These are phyloP conservation scores for Heliornis fulica DNA, from an alignment of 2,113 vertebrate genomes.

Conservation along the genomic window DNA sequence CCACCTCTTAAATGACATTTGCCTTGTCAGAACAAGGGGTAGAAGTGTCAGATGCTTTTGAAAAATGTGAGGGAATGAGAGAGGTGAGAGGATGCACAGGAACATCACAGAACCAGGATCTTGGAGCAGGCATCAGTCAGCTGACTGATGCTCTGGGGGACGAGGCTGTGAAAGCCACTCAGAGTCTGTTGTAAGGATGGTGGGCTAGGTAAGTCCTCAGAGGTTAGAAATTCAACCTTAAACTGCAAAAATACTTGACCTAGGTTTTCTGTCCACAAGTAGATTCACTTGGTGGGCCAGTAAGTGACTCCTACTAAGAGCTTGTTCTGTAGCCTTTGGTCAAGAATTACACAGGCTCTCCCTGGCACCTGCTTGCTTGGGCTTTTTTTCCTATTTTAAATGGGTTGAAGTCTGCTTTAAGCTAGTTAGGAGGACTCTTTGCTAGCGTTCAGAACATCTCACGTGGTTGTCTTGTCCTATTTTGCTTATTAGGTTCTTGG, in stretches of 20 bases:
- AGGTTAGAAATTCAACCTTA: neutral
- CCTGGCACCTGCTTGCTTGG: neutral
- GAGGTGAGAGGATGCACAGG: neutral
- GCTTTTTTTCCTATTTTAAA: neutral
- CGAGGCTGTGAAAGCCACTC: neutral
- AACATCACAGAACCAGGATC: neutral
- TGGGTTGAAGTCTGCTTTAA: neutral
- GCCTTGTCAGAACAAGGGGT: neutral
- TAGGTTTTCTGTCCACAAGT: neutral
- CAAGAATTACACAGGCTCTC: neutral
- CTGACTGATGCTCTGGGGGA: neutral
- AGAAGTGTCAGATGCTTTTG: neutral
- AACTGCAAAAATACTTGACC: neutral
- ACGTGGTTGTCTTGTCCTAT: neutral
- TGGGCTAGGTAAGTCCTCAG: neutral
- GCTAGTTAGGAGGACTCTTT: neutral
- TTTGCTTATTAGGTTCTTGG: neutral
- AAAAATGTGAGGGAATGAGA: neutral
- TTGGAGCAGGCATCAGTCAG: neutral
- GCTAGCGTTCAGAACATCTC: neutral
- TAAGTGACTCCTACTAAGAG: neutral
- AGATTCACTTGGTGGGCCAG: neutral
- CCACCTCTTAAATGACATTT: neutral
- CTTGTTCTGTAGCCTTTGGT: neutral
- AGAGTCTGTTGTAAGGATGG: neutral